Conservation (phyloP, 2,113 vertebrate species). For the Benthochromis sp. region DNA sequence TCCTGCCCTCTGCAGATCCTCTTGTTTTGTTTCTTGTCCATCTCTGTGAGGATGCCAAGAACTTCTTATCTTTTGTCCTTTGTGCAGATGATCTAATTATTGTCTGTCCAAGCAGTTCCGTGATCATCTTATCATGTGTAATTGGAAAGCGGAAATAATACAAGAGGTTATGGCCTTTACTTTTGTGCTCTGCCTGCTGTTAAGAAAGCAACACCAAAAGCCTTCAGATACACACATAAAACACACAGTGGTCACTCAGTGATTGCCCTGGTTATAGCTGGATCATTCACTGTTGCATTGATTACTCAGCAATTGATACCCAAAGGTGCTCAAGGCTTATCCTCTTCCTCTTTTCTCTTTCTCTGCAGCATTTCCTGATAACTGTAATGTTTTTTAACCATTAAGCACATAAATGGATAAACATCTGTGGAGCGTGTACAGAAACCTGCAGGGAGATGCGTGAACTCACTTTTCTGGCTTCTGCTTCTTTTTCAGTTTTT, state of each 20-base stretch:
- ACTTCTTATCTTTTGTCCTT: background rate
- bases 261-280: slow-evolving; percentile 12
- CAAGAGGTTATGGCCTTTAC: background rate
- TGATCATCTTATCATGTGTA: background rate
- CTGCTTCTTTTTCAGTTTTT: background rate
- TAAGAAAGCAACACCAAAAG: background rate
- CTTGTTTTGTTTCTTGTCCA: background rate
- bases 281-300: slow-evolving; percentile 25
- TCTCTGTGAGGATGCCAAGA: background rate
- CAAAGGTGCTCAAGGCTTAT: background rate
- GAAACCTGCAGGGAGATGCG: background rate
- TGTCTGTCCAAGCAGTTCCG: background rate
- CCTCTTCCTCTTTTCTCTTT: background rate
- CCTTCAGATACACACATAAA: background rate
- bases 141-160: background rate
- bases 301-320: slow-evolving; percentile 13
- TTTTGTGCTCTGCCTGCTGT: background rate
- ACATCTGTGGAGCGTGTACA: background rate
- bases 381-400: background rate
- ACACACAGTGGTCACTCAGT: background rate
- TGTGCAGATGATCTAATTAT: background rate
- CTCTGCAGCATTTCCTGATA: background rate
- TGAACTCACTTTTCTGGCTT: background rate
- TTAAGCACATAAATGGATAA: background rate
- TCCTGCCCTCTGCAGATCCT: background rate